A percentile compares a stretch with the other conserved stretches of the same genome.
phyloP scores from a whole-genome alignment of 2,113 vertebrate genomes.

The Coptodon bakossiorum region DNA sequence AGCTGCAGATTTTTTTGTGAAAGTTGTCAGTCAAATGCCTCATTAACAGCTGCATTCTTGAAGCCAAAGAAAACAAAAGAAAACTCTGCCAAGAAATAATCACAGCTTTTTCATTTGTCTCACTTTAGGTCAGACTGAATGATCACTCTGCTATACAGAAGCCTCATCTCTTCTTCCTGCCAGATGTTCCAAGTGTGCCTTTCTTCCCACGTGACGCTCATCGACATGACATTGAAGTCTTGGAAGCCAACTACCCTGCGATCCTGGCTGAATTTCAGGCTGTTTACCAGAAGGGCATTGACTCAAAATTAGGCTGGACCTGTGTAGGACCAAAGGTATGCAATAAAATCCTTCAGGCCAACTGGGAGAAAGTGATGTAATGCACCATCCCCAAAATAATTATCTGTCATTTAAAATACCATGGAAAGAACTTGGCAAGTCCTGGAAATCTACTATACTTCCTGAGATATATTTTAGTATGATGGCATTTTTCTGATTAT shows the following conservation, averaged over 20 bases:
- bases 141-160: slow-evolving; percentile 78
- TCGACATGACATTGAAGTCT: slow-evolving; percentile 82
- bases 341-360: background rate
- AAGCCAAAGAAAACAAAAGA: background rate
- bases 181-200: slow-evolving; percentile 81
- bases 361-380: background rate
- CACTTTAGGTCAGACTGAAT: slow-evolving; percentile 54
- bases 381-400: background rate
- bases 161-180: slow-evolving; percentile 82
- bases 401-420: background rate
- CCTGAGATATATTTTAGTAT: background rate
- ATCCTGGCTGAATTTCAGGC: slow-evolving; percentile 80
- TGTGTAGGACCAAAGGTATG: slow-evolving; percentile 71
- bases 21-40: background rate
- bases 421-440: background rate
- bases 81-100: background rate
- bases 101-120: background rate
- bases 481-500: background rate
- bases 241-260: slow-evolving; percentile 77
- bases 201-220: slow-evolving; percentile 84
- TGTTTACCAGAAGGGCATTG: slow-evolving; percentile 72
- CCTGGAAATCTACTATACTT: background rate
- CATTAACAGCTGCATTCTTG: background rate
- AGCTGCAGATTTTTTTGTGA: background rate
- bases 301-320: slow-evolving; percentile 76